Base-by-base conservation (phyloP, 2,888 invertebrate species). In the Onthophagus sagittarius region DNA sequence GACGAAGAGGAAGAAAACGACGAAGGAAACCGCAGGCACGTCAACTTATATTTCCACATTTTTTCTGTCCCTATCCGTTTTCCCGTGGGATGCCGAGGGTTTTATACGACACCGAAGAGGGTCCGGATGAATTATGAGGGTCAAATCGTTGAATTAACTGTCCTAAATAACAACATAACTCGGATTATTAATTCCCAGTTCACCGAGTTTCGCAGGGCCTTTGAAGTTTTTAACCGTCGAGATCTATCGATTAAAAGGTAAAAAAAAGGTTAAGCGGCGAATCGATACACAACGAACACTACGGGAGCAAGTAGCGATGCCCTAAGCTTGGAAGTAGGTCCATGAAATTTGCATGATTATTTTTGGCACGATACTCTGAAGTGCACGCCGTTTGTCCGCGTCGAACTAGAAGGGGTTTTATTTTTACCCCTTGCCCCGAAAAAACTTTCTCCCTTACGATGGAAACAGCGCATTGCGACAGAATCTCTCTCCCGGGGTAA, bases 311-410 rank as follows among this genome's bases (percentile, higher is more conserved):
- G 32, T 15, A 67, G 31, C 23, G 32, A 67, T 32, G 67, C 67
- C 67, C 31, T 67, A 67, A 67, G 32, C 67, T 23, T n/a, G 67
- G 23, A 15, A 23, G 67, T 23, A 67, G 13, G 67, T 67, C 67
- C 67, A 67, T 67, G 67, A 67, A 67, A 67, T 67, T 67, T 67
- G 67, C 67, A 67, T 67, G 67, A 67, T 67, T 67, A 67, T 67
- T 67, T 67, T 67, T 67, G 67, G 67, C 67, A 67, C 67, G 67
- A 67, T 67, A 67, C 23, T n/a, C 31, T 31, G 23, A 67, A 67
- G 67, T 67, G 31, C 32, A 67, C 31, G 67, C 32, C 67, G 23
- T 23, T 67, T 67, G 67, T 67, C 31, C 67, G 67, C 67, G 32
- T 31, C 67, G 31, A 32, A 31, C 23, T 67, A 67, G 32, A 67